Conservation (phyloP, 2,888 invertebrate species). For the Pristionchus maxplancki region DNA sequence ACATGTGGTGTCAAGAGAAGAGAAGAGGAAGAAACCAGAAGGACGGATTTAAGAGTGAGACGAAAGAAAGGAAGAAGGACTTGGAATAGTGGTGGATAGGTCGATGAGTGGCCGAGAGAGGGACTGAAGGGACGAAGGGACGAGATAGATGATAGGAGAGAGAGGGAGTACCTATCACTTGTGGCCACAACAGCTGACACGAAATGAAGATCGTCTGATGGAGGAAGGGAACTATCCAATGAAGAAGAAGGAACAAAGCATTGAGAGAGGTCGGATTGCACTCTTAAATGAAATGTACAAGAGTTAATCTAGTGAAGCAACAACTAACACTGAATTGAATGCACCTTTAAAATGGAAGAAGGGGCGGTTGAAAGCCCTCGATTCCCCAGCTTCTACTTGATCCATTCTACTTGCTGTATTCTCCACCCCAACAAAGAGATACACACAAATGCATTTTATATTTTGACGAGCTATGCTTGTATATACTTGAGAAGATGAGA, state of each 20-base stretch:
- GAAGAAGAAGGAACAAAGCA: background rate
- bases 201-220: background rate
- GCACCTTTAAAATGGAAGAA: background rate
- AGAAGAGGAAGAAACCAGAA: constrained; percentile 30
- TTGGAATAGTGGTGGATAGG: constrained; percentile 24
- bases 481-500: constrained; percentile 43
- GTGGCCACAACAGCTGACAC: constrained; percentile 20
- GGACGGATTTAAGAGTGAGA: constrained; percentile 41
- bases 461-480: constrained; percentile 45
- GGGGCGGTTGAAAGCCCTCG: background rate
- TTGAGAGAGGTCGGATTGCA: background rate
- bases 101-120: constrained; percentile 7
- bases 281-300: background rate
- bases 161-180: background rate
- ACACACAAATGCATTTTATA: constrained; percentile 47
- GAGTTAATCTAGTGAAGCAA: background rate
- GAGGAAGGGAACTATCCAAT: background rate
- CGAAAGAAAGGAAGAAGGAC: constrained; percentile 29
- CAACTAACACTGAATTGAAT: background rate
- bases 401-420: background rate
- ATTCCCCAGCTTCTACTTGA: background rate
- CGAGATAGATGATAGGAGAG: background rate
- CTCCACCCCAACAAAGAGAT: constrained; percentile 18
- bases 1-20: constrained; percentile 43
- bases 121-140: constrained; percentile 9